Conservation (phyloP, 92 coral and sea anemone genomes). For the Actinernus sp. region DNA sequence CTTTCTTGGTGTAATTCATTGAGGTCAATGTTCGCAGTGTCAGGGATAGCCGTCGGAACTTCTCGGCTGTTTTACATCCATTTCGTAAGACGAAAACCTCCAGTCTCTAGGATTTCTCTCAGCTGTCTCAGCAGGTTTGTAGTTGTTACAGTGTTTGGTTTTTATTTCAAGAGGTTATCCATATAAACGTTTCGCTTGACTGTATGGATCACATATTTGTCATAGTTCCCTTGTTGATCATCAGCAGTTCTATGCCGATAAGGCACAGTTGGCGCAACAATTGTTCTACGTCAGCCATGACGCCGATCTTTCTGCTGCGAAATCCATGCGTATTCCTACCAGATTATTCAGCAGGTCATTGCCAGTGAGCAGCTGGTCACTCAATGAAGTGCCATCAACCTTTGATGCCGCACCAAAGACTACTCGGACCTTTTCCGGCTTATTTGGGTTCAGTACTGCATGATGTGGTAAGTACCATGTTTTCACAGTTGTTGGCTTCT, state of each 20-base stretch:
- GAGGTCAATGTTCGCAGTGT: neutral
- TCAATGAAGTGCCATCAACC: constrained; percentile 41
- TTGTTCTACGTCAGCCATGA: constrained; percentile 60
- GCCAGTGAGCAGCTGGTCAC: constrained; percentile 47
- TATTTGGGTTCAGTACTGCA: constrained; percentile 24
- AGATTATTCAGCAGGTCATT: constrained; percentile 36
- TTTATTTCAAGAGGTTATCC: constrained; percentile 27
- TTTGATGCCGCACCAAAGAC: constrained; percentile 61
- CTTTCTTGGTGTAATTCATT: neutral
- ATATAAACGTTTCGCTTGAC: constrained; percentile 32
- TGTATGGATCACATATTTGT: neutral
- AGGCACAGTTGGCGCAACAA: constrained; percentile 59
- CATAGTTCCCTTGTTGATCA: constrained; percentile 22
- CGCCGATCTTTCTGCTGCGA: constrained; percentile 41
- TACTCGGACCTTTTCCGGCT: constrained; percentile 53
- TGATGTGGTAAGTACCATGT: constrained; percentile 39
- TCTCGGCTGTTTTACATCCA: constrained; percentile 40
- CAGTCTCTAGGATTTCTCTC: constrained; percentile 3
- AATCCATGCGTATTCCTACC: constrained; percentile 50
- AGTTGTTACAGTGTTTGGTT: neutral
- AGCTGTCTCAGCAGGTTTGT: neutral
- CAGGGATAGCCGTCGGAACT: constrained; percentile 8
- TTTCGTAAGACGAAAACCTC: constrained; percentile 32
- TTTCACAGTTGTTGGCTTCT: neutral
- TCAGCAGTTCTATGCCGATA: constrained; percentile 47